These are phyloP conservation scores for Linurgus olivaceus DNA, from an alignment of 2,797 vertebrate genomes.

Conservation along the genomic window DNA sequence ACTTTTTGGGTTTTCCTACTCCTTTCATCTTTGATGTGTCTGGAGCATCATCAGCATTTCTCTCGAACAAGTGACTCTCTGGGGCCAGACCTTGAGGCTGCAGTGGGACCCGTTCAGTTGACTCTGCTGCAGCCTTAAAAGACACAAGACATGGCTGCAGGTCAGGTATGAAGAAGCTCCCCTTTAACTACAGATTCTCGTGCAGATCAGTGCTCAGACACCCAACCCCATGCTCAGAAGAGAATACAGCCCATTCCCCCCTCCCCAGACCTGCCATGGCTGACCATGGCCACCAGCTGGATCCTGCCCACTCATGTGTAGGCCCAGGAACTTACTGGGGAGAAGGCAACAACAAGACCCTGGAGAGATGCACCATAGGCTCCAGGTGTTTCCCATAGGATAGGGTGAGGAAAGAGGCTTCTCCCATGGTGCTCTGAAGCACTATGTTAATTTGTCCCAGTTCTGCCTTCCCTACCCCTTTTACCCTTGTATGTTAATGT, in stretches of 20 bases:
- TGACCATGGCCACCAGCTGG: not conserved
- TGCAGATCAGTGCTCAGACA: not conserved
- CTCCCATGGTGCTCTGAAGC: not conserved
- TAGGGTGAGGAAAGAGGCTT: not conserved
- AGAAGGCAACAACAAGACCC: not conserved
- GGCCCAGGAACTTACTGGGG: not conserved
- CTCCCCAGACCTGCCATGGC: rapidly evolving
- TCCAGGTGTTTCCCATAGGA: not conserved
- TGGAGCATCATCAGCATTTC: constrained; percentile 50
- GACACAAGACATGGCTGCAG: not conserved
- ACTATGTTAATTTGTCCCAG: not conserved
- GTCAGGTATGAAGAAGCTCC: not conserved
- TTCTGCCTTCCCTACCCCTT: not conserved
- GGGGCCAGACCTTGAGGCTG: not conserved
- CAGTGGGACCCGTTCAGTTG: not conserved
- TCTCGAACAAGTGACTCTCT: not conserved
- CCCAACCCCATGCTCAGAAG: not conserved
- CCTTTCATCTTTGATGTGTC: constrained; percentile 85
- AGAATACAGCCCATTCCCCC: not conserved
- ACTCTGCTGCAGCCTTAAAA: constrained; percentile 56
- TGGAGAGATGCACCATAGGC: not conserved
- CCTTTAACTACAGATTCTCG: not conserved
- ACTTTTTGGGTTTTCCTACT: constrained; percentile 77
- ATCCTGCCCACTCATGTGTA: not conserved
- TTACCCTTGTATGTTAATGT: not conserved